Evolutionary conservation across 37 sponge, comb jelly and placozoan genomes (phyloP).

Genomic region (Dysidea cf. avara): DNA sequence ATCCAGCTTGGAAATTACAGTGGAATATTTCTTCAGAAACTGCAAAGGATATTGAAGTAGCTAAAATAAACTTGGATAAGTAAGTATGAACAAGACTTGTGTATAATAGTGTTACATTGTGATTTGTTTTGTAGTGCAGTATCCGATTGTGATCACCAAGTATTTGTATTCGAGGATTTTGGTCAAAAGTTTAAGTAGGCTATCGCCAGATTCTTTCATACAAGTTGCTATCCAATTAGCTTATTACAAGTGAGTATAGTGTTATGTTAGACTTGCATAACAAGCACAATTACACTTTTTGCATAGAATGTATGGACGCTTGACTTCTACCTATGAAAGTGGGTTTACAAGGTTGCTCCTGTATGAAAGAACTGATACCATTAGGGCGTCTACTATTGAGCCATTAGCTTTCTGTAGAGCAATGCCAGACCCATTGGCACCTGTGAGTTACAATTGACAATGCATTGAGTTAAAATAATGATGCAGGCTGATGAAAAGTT

Average conservation of each 20-base stretch:
- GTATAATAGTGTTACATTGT: too few species aligned
- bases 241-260: too few species aligned
- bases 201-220: too few species aligned
- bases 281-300: too few species aligned
- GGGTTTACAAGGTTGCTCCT: conserved; percentile 76
- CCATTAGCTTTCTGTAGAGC: conserved; percentile 73
- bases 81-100: too few species aligned
- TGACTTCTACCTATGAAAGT: conserved; percentile 88
- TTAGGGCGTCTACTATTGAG: too few species aligned
- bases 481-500: conserved; percentile 65
- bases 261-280: too few species aligned
- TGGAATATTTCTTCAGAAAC: conserved; percentile 73
- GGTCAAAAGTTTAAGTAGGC: too few species aligned
- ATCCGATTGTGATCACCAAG: too few species aligned
- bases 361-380: conserved; percentile 79
- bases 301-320: conserved; percentile 46
- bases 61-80: conserved; percentile 51
- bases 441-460: conserved; percentile 59
- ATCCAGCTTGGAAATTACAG: conserved; percentile 29
- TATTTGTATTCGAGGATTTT: too few species aligned
- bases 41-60: conserved; percentile 51
- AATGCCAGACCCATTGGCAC: conserved; percentile 45
- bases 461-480: not conserved
- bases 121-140: too few species aligned
- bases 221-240: too few species aligned